Evolutionary conservation across 2,113 vertebrate species (phyloP), one percentile per base, ranked within the genome.

Genomic region (Ascaphus truei): DNA sequence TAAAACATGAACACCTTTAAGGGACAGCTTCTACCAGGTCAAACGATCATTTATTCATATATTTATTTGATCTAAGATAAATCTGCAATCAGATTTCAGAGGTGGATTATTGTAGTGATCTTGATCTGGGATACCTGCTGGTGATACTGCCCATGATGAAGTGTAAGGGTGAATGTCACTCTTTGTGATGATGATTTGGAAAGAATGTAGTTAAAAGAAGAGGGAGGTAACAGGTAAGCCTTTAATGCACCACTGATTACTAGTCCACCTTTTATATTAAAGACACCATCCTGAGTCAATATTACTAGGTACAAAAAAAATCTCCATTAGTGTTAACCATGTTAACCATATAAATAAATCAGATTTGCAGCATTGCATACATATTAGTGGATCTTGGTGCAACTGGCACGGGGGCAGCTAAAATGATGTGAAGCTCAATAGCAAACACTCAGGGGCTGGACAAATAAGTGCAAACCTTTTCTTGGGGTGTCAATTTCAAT

Each of bases 321-420:
- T 37, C 11, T 23, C 3, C 5, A 37, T 58, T 26, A 30, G 50
- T 43, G 7, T 37, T 36, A 22, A 43, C 20, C 41, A 45, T 18
- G 22, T 69, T 30, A 37, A n/a, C 43, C 55, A 12, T 61, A 51
- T 41, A 60, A 60, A 60, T 39, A 11, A 50, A 60, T 60, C 29
- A 29, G 10, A 41, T n/a, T 31, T 69, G 67, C 67, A 41, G 31
- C 67, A 69, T 69, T 61, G 67, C 56, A 69, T 69, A 69, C 18
- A 36, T 52, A 18, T 60, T 29, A 57, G 56, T 60, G 33, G 43
- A 26, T 69, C 48, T 7, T 25, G 20, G 20, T 9, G 22, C 31
- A 50, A 58, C 27, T 45, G 8, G 20, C 15, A 50, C 7, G 13
- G 27, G 18, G 3, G 18, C 12, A 55, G 33, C 33, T 23, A 13